Percentiles rank a stretch among this genome's conserved stretches.
phyloP scores from a whole-genome alignment of 2,888 invertebrate genomes.

The Imbricaverruca yamaguchii region DNA sequence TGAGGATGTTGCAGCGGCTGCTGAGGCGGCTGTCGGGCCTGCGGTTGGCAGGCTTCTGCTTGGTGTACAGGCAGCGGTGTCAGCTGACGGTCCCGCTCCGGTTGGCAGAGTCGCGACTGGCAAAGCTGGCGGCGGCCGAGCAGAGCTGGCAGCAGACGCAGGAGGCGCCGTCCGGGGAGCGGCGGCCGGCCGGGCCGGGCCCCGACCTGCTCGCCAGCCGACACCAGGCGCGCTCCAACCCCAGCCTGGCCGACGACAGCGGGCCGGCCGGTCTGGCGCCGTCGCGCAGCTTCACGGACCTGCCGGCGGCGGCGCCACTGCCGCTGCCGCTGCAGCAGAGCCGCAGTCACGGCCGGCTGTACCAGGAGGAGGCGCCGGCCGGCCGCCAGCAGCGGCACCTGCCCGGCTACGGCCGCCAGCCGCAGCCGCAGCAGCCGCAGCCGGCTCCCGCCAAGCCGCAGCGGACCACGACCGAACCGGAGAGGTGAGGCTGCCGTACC shows the following conservation, averaged over 20 bases:
- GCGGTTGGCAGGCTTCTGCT: too few species aligned
- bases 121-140: not conserved
- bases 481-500: conserved; percentile 26
- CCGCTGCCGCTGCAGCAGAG: conserved; percentile 9
- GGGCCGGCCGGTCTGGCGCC: conserved; percentile 30
- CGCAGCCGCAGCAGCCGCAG: not conserved
- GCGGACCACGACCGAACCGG: conserved; percentile 41
- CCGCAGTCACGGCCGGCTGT: conserved; percentile 12
- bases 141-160: conserved; percentile 16
- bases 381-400: conserved; percentile 33
- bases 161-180: not conserved
- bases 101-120: conserved; percentile 20
- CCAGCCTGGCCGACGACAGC: conserved; percentile 33
- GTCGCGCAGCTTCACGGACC: conserved; percentile 1
- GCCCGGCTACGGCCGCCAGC: not conserved
- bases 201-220: conserved; percentile 49
- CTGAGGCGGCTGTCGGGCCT: too few species aligned
- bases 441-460: conserved; percentile 48
- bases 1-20: too few species aligned
- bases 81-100: too few species aligned
- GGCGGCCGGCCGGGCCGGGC: conserved; percentile 34
- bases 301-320: not conserved
- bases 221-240: conserved; percentile 54
- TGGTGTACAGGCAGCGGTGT: too few species aligned
- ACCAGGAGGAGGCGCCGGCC: conserved; percentile 36